Percentiles rank a stretch among this genome's conserved stretches.
These are phyloP conservation scores for Sebastes ruberrimus DNA, from an alignment of 2,797 vertebrate species.

Conservation along the genomic window DNA sequence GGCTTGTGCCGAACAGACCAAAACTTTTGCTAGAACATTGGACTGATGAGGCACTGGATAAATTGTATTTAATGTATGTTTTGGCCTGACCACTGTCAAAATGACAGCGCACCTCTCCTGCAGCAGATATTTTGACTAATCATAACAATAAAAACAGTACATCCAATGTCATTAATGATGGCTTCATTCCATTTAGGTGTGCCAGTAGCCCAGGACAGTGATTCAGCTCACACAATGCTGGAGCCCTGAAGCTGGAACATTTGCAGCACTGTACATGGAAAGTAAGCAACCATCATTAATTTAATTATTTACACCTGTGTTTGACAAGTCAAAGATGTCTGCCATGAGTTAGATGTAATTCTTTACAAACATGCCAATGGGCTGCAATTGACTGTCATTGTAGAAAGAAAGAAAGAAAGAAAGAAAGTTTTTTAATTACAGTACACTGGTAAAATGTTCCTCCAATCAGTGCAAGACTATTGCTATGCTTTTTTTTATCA, in stretches of 20 bases:
- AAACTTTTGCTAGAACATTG: background rate
- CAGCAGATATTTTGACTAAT: conserved; percentile 2
- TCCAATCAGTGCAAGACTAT: background rate
- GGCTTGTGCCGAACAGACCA: background rate
- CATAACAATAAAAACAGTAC: background rate
- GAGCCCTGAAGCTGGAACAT: background rate
- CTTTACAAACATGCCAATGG: background rate
- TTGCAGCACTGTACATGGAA: background rate
- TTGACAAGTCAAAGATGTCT: background rate
- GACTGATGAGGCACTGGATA: background rate
- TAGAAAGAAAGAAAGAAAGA: background rate
- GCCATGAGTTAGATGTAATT: background rate
- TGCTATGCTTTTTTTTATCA: background rate
- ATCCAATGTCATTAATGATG: conserved; percentile 19
- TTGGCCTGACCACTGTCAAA: background rate
- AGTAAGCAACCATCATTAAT: background rate
- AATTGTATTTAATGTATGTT: background rate
- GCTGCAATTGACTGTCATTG: background rate
- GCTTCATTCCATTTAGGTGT: background rate
- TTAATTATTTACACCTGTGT: background rate
- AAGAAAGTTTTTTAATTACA: background rate
- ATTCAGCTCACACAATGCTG: background rate
- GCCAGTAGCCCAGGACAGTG: background rate
- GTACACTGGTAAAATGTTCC: background rate
- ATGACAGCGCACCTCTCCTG: background rate